A percentile compares a stretch with the other conserved stretches of the same genome.
Evolutionary conservation across 2,888 invertebrate genomes (phyloP).

Genomic region (Torymus tubicola): DNA sequence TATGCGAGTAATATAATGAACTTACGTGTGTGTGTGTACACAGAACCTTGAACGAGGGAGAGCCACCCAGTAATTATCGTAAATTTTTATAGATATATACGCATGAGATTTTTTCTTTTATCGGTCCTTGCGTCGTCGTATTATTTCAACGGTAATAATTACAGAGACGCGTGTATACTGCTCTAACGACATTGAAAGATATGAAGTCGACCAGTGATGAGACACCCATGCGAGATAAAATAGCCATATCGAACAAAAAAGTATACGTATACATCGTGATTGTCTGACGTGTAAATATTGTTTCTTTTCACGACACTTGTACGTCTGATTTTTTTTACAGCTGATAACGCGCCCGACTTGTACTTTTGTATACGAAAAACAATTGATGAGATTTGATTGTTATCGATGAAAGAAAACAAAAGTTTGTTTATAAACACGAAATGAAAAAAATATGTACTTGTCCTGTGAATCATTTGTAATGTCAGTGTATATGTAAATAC

Average conservation of each 20-base stretch:
- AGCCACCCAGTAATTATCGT: constrained; percentile 40
- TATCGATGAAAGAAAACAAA: too few relatives aligned
- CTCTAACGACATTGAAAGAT: constrained; percentile 18
- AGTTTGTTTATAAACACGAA: too few relatives aligned
- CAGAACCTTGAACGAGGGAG: constrained; percentile 14
- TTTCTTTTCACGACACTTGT: neutral
- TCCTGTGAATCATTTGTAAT: too few relatives aligned
- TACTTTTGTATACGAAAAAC: too few relatives aligned
- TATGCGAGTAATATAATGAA: constrained; percentile 22
- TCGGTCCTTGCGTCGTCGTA: neutral
- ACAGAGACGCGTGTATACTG: neutral
- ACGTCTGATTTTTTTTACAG: too few relatives aligned
- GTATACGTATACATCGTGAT: constrained; percentile 1
- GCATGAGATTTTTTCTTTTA: constrained; percentile 28
- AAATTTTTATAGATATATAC: constrained; percentile 31
- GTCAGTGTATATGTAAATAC: too few relatives aligned
- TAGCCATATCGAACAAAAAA: neutral
- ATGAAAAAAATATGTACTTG: too few relatives aligned
- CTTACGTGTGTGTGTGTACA: neutral
- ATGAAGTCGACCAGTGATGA: neutral
- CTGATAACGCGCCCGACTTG: too few relatives aligned
- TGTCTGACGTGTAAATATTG: constrained; percentile 5
- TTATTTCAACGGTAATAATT: constrained; percentile 30
- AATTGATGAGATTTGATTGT: too few relatives aligned
- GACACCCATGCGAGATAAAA: neutral